Percentiles rank a stretch among this genome's conserved stretches.
Evolutionary conservation across 2,888 invertebrate genomes (phyloP).

Genomic region (Asteroscopus sphinx): DNA sequence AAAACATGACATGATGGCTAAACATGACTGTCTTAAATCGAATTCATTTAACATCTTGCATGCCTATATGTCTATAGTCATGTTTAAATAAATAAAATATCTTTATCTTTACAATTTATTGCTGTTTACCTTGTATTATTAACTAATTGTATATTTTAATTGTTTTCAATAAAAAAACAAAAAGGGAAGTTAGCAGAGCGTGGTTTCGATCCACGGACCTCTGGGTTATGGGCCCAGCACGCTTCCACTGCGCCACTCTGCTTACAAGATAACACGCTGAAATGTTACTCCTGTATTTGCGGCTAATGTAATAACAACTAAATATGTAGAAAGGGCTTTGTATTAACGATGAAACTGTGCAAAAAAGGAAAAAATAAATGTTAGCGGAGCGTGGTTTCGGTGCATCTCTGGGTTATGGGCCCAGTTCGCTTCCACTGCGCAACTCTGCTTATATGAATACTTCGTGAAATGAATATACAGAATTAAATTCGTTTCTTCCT

Average conservation of each 20-base stretch:
- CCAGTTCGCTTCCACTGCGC: conserved; percentile 95
- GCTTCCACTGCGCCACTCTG: conserved; percentile 96
- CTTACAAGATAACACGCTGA: conserved; percentile 67
- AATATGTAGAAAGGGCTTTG: not conserved
- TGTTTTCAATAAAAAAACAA: too few species aligned
- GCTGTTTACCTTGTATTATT: too few species aligned
- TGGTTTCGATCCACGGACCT: conserved; percentile 97
- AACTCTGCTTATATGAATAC: conserved; percentile 89
- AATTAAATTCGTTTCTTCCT: too few species aligned
- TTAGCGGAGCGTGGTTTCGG: conserved; percentile 94
- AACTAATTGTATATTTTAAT: too few species aligned
- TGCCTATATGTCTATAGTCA: too few species aligned
- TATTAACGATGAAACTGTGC: not conserved
- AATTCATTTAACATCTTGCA: too few species aligned
- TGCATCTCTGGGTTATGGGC: conserved; percentile 96
- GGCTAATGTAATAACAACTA: not conserved
- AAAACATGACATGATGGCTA: too few species aligned
- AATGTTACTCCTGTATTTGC: not conserved
- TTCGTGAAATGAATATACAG: not conserved
- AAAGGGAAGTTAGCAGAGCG: conserved; percentile 40
- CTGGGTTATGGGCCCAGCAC: conserved; percentile 97
- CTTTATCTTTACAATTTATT: too few species aligned
- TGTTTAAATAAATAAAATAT: too few species aligned
- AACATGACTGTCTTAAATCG: too few species aligned
- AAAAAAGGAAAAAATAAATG: not conserved